Conservation (phyloP, 2,797 vertebrate species). For the Muraenolepis orangiensis region DNA sequence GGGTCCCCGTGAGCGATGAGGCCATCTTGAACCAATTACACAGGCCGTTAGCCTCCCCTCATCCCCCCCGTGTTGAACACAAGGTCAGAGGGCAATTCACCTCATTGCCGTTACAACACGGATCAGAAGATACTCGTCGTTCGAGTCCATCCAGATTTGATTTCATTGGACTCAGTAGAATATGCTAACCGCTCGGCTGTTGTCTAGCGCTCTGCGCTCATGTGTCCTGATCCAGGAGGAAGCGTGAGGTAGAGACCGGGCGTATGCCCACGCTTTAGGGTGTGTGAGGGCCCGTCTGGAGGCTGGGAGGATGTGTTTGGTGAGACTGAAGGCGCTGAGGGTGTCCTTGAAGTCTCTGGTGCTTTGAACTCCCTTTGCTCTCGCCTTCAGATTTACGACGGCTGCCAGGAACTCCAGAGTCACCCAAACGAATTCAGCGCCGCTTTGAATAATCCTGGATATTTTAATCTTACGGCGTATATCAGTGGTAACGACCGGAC, state of each 20-base stretch:
- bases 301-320: too few species aligned
- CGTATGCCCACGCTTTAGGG: not conserved
- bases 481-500: constrained; percentile 51
- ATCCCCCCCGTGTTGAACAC: too few species aligned
- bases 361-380: not conserved
- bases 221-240: not conserved
- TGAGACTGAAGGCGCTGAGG: not conserved
- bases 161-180: not conserved
- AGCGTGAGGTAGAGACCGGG: too few species aligned
- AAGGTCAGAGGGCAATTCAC: too few species aligned
- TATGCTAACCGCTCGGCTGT: not conserved
- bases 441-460: constrained; percentile 47
- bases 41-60: constrained; percentile 53
- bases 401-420: not conserved
- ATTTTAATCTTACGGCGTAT: constrained; percentile 56
- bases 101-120: too few species aligned
- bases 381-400: not conserved
- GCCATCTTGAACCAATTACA: constrained; percentile 66
- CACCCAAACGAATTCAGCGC: constrained; percentile 13
- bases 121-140: constrained; percentile 13
- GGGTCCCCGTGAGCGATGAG: constrained; percentile 50
- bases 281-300: not conserved
- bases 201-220: not conserved
- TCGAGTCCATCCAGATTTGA: not conserved
- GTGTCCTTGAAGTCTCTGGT: not conserved